phyloP scores from a whole-genome alignment of 2,113 vertebrate genomes.

The Chamaetylas fuelleborni region DNA sequence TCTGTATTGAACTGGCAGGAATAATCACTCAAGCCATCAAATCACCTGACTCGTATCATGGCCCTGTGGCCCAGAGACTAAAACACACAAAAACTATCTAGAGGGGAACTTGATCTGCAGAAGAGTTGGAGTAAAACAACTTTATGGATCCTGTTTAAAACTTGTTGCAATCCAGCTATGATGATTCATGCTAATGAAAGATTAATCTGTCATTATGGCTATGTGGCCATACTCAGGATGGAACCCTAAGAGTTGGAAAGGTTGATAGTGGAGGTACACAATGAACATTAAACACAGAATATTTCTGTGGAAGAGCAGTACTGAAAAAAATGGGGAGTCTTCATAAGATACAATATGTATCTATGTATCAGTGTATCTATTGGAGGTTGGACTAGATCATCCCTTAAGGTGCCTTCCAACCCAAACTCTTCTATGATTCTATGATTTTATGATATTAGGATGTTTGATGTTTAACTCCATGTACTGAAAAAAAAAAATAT shows the following conservation, averaged over 20 bases:
- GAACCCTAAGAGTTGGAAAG: background rate
- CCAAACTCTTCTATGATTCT: background rate
- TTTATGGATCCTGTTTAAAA: background rate
- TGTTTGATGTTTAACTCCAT: background rate
- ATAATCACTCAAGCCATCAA: background rate
- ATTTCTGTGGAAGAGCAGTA: background rate
- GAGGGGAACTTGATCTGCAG: background rate
- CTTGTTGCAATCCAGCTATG: background rate
- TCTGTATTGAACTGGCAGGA: background rate
- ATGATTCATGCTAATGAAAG: background rate
- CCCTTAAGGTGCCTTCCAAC: background rate
- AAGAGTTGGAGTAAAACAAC: background rate
- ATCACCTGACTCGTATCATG: background rate
- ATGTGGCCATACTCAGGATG: background rate
- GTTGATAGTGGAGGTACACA: background rate
- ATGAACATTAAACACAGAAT: background rate
- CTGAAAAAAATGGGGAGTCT: background rate
- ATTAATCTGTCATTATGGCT: background rate
- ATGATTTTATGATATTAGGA: background rate
- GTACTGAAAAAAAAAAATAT: background rate
- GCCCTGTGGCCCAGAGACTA: background rate
- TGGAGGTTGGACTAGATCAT: background rate
- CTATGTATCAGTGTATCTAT: rapidly evolving
- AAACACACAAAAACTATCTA: background rate
- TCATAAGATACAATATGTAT: background rate